These are phyloP conservation scores for Silurus glanis DNA, from an alignment of 2,113 vertebrate species.

Conservation along the genomic window DNA sequence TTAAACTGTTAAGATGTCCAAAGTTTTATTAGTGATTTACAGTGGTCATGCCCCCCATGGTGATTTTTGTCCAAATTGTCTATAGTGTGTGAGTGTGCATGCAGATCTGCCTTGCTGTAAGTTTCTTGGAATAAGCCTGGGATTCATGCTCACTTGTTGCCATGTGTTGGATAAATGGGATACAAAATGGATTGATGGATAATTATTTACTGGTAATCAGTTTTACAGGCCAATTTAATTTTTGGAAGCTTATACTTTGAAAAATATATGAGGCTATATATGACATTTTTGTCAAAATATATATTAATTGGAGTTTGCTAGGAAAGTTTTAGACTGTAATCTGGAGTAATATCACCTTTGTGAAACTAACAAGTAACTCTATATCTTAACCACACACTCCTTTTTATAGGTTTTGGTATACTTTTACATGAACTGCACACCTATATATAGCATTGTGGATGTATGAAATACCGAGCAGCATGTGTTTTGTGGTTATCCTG, in stretches of 20 bases:
- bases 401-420: constrained; percentile 32
- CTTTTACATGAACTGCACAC: constrained; percentile 36
- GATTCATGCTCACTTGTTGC: no score
- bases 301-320: not conserved
- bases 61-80: no score
- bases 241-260: not conserved
- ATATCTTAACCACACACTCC: not conserved
- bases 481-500: constrained; percentile 48
- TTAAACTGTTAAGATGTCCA: not conserved
- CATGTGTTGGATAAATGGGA: no score
- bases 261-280: not conserved
- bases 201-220: not conserved
- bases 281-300: not conserved
- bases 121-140: no score
- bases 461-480: constrained; percentile 46
- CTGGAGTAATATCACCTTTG: not conserved
- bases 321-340: not conserved
- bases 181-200: not conserved
- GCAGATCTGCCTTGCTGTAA: no score
- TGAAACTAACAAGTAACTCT: not conserved
- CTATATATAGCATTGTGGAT: constrained; percentile 61
- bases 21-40: no score
- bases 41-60: no score
- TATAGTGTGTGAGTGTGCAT: no score
- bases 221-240: not conserved